phyloP scores from a whole-genome alignment of 2,113 vertebrate genomes.

The Desmodus rotundus region DNA sequence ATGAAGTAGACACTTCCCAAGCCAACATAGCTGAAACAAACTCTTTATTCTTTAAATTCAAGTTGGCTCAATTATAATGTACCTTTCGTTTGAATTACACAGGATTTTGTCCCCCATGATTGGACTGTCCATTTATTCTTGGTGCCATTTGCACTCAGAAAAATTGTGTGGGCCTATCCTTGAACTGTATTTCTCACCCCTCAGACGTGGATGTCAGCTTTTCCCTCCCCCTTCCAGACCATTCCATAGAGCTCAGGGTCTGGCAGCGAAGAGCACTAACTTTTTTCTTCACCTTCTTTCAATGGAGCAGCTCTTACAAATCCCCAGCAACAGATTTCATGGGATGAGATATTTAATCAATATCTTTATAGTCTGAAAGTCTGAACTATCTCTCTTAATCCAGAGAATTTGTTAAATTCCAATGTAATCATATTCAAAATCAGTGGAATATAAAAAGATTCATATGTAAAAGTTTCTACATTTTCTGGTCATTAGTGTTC shows the following conservation, averaged over 20 bases:
- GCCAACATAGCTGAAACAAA: not conserved
- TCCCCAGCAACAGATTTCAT: not conserved
- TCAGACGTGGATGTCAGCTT: not conserved
- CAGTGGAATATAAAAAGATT: not conserved
- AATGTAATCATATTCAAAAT: slow-evolving; percentile 14
- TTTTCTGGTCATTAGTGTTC: not conserved
- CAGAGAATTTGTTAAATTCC: not conserved
- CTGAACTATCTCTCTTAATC: not conserved
- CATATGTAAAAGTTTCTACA: not conserved
- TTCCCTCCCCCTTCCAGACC: not conserved
- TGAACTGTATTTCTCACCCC: not conserved
- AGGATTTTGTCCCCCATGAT: not conserved
- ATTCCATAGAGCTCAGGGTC: not conserved
- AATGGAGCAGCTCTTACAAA: not conserved
- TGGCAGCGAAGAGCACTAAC: not conserved
- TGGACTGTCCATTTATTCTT: not conserved
- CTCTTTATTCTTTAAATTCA: not conserved
- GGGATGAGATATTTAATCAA: not conserved
- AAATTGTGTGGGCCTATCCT: not conserved
- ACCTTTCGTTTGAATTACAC: not conserved
- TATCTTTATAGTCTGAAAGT: not conserved
- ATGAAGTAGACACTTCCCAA: not conserved
- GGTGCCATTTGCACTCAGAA: not conserved
- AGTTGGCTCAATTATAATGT: not conserved
- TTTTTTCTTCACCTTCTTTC: not conserved